Percentiles rank a stretch among this genome's conserved stretches.
Evolutionary conservation across 35 echinoderm and acorn worm genomes (phyloP).

Genomic region (Acanthaster planci): DNA sequence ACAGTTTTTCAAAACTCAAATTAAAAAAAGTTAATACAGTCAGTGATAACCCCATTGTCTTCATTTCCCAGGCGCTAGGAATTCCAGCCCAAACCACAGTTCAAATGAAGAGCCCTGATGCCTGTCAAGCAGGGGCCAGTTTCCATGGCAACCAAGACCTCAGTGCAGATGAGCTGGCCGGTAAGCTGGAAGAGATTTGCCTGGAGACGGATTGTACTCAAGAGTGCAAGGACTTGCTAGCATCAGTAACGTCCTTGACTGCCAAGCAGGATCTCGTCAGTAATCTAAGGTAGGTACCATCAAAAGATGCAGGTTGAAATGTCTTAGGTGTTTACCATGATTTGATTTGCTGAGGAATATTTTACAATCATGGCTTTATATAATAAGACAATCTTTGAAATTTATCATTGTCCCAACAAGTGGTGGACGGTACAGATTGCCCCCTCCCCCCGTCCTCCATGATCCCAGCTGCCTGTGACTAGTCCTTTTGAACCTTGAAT

Average conservation of each 20-base stretch:
- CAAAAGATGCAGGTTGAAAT: no score
- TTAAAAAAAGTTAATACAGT: no score
- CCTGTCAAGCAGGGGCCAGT: not conserved
- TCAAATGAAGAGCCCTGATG: not conserved
- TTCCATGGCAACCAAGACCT: not conserved
- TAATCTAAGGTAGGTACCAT: conserved; percentile 35
- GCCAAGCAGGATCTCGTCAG: conserved; percentile 54
- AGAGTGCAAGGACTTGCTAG: conserved; percentile 31
- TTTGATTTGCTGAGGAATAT: no score
- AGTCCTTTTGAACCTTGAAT: no score
- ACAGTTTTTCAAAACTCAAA: no score
- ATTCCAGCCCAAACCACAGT: not conserved
- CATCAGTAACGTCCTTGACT: conserved; percentile 38
- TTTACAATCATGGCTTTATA: no score
- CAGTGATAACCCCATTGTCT: not conserved
- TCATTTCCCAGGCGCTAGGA: not conserved
- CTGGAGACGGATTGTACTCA: not conserved
- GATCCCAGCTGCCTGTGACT: no score
- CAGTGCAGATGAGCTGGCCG: conserved; percentile 21
- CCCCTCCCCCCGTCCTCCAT: no score
- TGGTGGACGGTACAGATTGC: no score
- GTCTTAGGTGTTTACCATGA: no score
- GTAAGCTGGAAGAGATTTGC: conserved; percentile 22
- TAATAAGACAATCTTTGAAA: no score
- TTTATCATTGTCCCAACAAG: no score